Evolutionary conservation across 2,113 vertebrate species (phyloP), one percentile per base, ranked within the genome.

Genomic region (Cynopterus brachyotis): DNA sequence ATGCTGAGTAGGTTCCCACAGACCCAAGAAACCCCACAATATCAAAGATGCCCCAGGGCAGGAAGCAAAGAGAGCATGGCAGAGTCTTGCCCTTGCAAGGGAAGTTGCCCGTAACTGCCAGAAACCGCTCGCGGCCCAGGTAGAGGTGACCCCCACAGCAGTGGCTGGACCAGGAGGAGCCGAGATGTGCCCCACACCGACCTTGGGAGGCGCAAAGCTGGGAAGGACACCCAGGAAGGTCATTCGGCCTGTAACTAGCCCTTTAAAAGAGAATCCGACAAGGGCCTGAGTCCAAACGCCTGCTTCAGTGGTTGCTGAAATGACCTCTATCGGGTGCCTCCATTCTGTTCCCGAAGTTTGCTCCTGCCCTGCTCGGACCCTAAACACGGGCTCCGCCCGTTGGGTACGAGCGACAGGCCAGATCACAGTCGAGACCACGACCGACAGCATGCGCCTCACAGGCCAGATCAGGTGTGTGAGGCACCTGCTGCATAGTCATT

Each of bases 361-460:
- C 16, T 64, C 16, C 66, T 47, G 9, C 42, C 32, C 15, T 40
- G 24, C 50, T 16, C 0, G 0, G 9, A 67, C 42, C 40, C n/a
- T 5, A 4, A 9, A 20, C 13, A 13, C 57, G 6, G 6, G 45
- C 69, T 67, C n/a, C 19, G 45, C 19, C 55, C 32, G 20, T 22
- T 3, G 50, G 35, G 3, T 15, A 0, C 1, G 4, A n/a, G 10
- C 2, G 0, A 0, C 4, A 32, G 70, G 22, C 24, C 62, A 67
- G 80, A 60, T 26, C 47, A 10, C 60, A 22, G n/a, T 4, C 24
- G 37, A 55, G 79, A 9, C 30, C 59, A 8, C 30, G 42, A 1
- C 0, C 1, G 66, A 62, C 0, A 35, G 19, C 73, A 0, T 1
- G 19, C 0, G 0, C n/a, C 66, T 81, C 40, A 9, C 11, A 1